A percentile compares a stretch with the other conserved stretches of the same genome.
Evolutionary conservation across 2,797 vertebrate genomes (phyloP).

Genomic region (Coracias cyanogaster): DNA sequence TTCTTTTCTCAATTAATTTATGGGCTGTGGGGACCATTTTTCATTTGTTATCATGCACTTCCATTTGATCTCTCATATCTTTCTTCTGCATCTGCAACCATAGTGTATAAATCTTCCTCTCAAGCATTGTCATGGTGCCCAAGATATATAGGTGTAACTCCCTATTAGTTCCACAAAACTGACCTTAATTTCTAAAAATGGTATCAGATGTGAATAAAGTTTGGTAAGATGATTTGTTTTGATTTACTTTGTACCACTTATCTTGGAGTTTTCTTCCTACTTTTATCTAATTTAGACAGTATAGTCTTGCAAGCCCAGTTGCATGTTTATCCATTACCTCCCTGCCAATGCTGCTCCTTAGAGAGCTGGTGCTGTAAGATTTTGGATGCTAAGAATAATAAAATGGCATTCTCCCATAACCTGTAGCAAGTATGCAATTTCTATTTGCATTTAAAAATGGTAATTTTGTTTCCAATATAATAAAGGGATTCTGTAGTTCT

Average conservation of each 20-base stretch:
- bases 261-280: conserved; percentile 82
- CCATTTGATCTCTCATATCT: conserved; percentile 93
- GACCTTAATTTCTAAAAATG: conserved; percentile 89
- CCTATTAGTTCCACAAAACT: conserved; percentile 88
- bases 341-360: conserved; percentile 67
- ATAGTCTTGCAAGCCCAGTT: conserved; percentile 71
- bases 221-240: conserved; percentile 85
- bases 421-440: conserved; percentile 31
- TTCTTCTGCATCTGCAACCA: conserved; percentile 87
- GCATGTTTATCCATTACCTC: conserved; percentile 78
- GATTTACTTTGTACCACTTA: conserved; percentile 85
- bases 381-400: conserved; percentile 74
- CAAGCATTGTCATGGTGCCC: conserved; percentile 84
- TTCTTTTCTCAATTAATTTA: conserved; percentile 93
- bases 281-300: conserved; percentile 83
- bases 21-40: conserved; percentile 87
- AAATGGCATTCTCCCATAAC: conserved; percentile 49
- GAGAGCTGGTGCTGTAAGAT: conserved; percentile 77
- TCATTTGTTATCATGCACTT: conserved; percentile 91
- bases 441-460: conserved; percentile 67
- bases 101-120: conserved; percentile 92
- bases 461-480: conserved; percentile 52
- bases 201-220: conserved; percentile 88
- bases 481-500: conserved; percentile 16
- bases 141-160: conserved; percentile 88